Evolutionary conservation across 2,888 invertebrate species (phyloP), one percentile per base, ranked within the genome.

Genomic region (Apodemia mormo): DNA sequence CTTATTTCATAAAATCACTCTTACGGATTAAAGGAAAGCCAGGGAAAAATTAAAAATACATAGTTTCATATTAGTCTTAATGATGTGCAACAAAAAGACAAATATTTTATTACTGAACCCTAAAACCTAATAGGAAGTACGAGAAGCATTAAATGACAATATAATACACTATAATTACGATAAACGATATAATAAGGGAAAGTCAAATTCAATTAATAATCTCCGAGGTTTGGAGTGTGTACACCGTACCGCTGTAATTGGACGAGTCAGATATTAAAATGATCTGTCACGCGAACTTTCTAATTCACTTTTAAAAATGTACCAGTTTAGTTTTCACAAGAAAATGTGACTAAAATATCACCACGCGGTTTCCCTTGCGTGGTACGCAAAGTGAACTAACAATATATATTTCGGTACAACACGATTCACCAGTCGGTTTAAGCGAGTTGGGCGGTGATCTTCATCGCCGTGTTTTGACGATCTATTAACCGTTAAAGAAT

Each of bases 271-370:
- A 74, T 66, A 71, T 71, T 70, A 71, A 69, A 71, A 72, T 69
- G 66, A 65, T 65, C 71, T 67, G 73, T 72, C 72, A 75, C 74
- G 74, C 73, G 64, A 72, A 56, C 74, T 75, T 75, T 75, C 75
- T 75, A 74, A 69, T 64, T 12, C 45, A 45, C 58, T 30, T 10
- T 10, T 58, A 58, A 58, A 58, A 58, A 58, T 30, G 12, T 58
- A 58, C 29, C 30, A 58, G 30, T 58, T 45, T 14, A 45, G 45
- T 45, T 45, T 12, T 45, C 12, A 45, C 45, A 45, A 45, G 45
- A 12, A 45, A 45, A 45, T 12, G 14, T 45, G 0, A 45, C 45
- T 45, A 45, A 12, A 45, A 10, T 45, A 45, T 40, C 37, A 37
- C 2, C 10, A 10, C 6, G 10, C 45, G 2, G 2, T 8, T 2